Percentiles rank a stretch among this genome's conserved stretches.
Conservation (phyloP, 2,797 vertebrate species). For the Acanthurus lineatus region DNA sequence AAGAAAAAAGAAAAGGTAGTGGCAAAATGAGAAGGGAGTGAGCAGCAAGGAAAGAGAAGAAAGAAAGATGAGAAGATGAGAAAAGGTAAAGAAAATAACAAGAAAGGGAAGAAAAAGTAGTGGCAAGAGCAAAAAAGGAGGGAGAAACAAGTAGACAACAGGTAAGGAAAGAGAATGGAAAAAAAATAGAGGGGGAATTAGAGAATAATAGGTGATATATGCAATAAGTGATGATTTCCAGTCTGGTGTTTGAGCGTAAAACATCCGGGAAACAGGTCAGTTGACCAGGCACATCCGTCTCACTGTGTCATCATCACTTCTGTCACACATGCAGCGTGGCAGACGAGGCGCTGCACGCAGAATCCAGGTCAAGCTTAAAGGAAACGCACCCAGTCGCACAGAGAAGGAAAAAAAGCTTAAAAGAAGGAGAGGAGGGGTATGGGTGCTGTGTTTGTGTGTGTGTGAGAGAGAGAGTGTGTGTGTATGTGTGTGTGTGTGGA, state of each 20-base stretch:
- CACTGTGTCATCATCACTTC: conserved; percentile 51
- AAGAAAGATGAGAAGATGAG: neutral
- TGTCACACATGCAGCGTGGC: conserved; percentile 60
- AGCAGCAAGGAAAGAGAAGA: neutral
- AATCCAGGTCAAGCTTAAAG: conserved; percentile 85
- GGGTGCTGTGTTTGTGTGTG: conserved; percentile 54
- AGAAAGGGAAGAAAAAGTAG: neutral
- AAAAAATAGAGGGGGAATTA: neutral
- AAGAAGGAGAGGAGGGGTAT: conserved; percentile 54
- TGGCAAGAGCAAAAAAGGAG: neutral
- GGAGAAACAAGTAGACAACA: neutral
- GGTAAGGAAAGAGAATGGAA: neutral
- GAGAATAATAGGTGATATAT: conserved; percentile 2
- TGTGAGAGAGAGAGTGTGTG: conserved; percentile 24
- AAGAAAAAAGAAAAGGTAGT: neutral
- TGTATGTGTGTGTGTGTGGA: conserved; percentile 32
- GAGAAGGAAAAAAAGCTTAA: conserved; percentile 57
- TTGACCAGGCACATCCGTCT: conserved; percentile 55
- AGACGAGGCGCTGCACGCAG: conserved; percentile 47
- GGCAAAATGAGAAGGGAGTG: neutral
- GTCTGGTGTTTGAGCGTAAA: conserved; percentile 28
- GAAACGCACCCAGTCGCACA: conserved; percentile 66
- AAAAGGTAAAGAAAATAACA: too few species aligned
- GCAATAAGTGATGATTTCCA: conserved; percentile 19
- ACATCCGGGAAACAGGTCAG: conserved; percentile 66